Base-by-base conservation (phyloP, 2,888 invertebrate genomes). In the Aphodius granarius region DNA sequence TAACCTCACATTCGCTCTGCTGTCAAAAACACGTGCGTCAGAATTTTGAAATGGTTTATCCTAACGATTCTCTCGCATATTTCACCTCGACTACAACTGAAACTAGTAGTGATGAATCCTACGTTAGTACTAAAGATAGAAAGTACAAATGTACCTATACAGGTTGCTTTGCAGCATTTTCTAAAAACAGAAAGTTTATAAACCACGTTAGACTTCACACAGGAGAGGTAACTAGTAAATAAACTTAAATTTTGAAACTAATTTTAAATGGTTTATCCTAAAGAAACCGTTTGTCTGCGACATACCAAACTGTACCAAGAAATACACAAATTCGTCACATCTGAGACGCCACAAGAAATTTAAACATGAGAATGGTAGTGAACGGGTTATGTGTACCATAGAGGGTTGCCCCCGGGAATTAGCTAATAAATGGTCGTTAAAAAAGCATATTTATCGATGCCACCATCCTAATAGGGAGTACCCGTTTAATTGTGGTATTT, bases 381-480 rank as follows among this genome's bases (percentile, higher is more conserved):
- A 81, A 77, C 66, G 78, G 15, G 72, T 81, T 71, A 5, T 43
- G 16, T 81, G 81, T 73, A 62, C 80, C 3, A 15, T 71, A 66
- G 75, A 75, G 13, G 82, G 81, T 64, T 85, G 85, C 75, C 80
- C 79, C 9, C 66, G 75, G 19, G 77, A 83, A 68, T 81, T 83
- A 16, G 79, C 81, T n/a, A 84, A 83, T 77, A 83, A 82, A 71
- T 83, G 81, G 70, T 79, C 77, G 72, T 79, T 84, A 66, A 82
- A 81, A 73, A 84, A 81, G 76, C 85, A 85, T 76, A 77, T 79
- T 6, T 66, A 76, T 63, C 68, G 77, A 19, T 80, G 75, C 68
- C 81, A 80, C 66, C 76, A 77, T 64, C 82, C 83, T 64, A 76
- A 78, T 21, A 66, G 78, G 19, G 65, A 76, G n/a, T 77, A 75